These are phyloP conservation scores for Drosophila yakuba DNA, from an alignment of 1,140 invertebrate species.

Conservation along the genomic window DNA sequence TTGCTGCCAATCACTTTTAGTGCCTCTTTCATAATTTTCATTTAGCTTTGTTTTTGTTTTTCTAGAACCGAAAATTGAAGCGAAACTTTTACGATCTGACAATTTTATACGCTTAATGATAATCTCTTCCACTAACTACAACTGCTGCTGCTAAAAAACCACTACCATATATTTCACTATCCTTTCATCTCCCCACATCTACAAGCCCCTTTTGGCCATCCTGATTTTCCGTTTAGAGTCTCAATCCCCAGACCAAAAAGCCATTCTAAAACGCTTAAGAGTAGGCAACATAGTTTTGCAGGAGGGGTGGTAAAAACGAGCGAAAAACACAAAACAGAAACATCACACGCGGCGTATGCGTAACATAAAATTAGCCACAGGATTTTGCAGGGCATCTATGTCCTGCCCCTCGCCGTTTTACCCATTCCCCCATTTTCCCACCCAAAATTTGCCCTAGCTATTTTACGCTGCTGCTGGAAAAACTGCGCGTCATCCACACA, in stretches of 20 bases:
- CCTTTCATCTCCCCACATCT: background rate
- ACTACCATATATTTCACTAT: conserved; percentile 17
- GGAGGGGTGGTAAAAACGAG: conserved; percentile 29
- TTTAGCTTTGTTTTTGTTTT: background rate
- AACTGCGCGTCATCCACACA: conserved; percentile 52
- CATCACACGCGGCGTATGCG: conserved; percentile 63
- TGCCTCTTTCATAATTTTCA: background rate
- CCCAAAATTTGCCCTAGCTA: background rate
- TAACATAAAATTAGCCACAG: conserved; percentile 77
- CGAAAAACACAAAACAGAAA: conserved; percentile 27
- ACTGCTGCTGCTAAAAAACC: conserved; percentile 3
- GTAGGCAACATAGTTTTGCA: conserved; percentile 70
- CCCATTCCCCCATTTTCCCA: background rate
- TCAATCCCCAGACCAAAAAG: conserved; percentile 3
- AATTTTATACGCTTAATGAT: conserved; percentile 47
- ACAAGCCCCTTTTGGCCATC: background rate
- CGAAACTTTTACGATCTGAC: conserved; percentile 10
- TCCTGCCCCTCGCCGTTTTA: background rate
- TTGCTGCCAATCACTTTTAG: too few relatives aligned
- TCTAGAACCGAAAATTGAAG: background rate
- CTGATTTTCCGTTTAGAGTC: background rate
- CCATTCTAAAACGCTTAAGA: conserved; percentile 71
- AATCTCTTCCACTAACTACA: conserved; percentile 31
- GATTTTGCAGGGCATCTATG: conserved; percentile 36
- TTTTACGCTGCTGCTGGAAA: conserved; percentile 11